Evolutionary conservation across 2,797 vertebrate genomes (phyloP).

Genomic region (Microctenopoma stevenorrisi): DNA sequence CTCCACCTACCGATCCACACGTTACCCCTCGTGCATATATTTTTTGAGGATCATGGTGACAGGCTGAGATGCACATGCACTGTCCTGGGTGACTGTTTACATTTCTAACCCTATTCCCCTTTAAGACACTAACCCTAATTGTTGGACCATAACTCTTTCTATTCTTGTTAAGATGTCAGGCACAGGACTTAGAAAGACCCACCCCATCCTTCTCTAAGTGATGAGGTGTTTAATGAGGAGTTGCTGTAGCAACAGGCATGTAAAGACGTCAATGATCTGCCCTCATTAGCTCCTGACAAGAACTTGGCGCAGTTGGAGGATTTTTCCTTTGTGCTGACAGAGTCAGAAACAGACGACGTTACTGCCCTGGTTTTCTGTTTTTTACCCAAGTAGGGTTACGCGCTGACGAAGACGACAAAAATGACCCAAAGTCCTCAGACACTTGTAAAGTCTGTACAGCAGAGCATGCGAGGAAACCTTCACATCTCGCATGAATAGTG

Average conservation of each 20-base stretch:
- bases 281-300: slow-evolving; percentile 75
- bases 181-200: slow-evolving; percentile 35
- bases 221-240: slow-evolving; percentile 72
- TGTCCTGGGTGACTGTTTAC: background rate
- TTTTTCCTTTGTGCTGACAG: slow-evolving; percentile 72
- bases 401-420: slow-evolving; percentile 41
- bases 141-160: slow-evolving; percentile 10
- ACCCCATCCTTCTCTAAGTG: slow-evolving; percentile 51
- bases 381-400: slow-evolving; percentile 71
- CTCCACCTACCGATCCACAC: too few species aligned
- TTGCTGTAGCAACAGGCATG: slow-evolving; percentile 56
- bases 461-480: background rate
- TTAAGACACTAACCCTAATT: slow-evolving; percentile 14
- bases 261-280: slow-evolving; percentile 75
- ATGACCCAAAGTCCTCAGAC: slow-evolving; percentile 44
- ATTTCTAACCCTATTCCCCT: slow-evolving; percentile 5
- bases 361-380: slow-evolving; percentile 61
- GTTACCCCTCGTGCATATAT: background rate
- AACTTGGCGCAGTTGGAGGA: slow-evolving; percentile 65
- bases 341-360: slow-evolving; percentile 54
- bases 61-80: slow-evolving; percentile 8
- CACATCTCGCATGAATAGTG: slow-evolving; percentile 9
- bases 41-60: background rate
- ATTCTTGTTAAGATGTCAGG: slow-evolving; percentile 39
- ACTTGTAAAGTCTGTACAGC: slow-evolving; percentile 15